Conservation (phyloP, 2,113 vertebrate species). For the Salminus brasiliensis region DNA sequence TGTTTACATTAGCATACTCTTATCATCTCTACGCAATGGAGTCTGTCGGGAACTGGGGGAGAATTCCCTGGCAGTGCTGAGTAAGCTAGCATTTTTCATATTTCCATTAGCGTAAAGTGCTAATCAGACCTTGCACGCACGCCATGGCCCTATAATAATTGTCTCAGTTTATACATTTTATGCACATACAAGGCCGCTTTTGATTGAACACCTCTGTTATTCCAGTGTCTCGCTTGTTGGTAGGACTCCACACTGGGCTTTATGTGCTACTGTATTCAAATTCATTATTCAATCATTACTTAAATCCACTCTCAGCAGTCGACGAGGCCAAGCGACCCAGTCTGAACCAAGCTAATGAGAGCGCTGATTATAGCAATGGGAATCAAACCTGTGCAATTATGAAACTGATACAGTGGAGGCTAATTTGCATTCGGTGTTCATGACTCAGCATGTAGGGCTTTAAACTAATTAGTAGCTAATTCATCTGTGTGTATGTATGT, state of each 20-base stretch:
- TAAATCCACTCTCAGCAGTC: constrained; percentile 1
- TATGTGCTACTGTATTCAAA: background rate
- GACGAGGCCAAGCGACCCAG: background rate
- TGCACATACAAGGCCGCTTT: background rate
- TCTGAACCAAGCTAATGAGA: constrained; percentile 13
- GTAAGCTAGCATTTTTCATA: background rate
- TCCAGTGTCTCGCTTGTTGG: background rate
- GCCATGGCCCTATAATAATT: background rate
- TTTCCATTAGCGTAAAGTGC: background rate
- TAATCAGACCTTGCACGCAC: background rate
- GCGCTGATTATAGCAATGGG: constrained; percentile 10
- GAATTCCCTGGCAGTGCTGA: background rate
- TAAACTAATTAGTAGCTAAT: background rate
- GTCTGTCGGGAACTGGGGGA: background rate
- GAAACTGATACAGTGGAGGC: constrained; percentile 3
- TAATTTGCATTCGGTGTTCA: constrained; percentile 15
- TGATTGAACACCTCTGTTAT: background rate
- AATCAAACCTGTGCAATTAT: constrained; percentile 32
- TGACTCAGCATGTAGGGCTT: constrained; percentile 3
- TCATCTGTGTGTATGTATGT: background rate
- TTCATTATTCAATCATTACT: constrained; percentile 13
- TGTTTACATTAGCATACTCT: background rate
- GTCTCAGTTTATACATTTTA: background rate
- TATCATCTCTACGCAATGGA: constrained; percentile 10
- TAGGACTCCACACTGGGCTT: background rate